Base-by-base conservation (phyloP, 2,888 invertebrate genomes). In the Himalopsyche japonica region DNA sequence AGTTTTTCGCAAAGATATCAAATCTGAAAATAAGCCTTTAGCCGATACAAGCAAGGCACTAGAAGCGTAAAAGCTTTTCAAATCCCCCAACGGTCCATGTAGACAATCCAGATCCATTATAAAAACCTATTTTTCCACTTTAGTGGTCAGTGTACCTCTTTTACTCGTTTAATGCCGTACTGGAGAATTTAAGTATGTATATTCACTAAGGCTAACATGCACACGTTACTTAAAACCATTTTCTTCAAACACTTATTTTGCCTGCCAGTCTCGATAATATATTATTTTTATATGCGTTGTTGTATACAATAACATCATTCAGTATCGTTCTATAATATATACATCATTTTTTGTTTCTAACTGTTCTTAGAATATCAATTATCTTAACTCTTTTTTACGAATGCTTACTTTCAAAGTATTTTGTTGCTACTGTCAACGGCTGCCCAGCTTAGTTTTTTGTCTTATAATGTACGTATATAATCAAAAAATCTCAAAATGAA, bases 81-180 rank as follows among this genome's bases (percentile, higher is more conserved):
- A 70, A 70, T 70, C 30, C 76, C 81, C 70, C 24, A 34, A 43
- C 37, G 43, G 43, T 27, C 49, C 83, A 78, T 64, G 83, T 79
- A 70, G 83, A 83, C 83, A 83, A 80, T 83, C 80, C 64, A 79
- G 70, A 70, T 70, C 79, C 83, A 79, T 83, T 83, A 83, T 83
- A 83, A 83, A 83, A 83, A 83, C 79, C 37, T 80, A 80, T 83
- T 83, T 82, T 83, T 83, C 79, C 83, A 79, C 79, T 80, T 64
- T 57, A 64, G 79, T 49, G 80, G 80, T 37, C 78, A 82, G 34
- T 78, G 78, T 81, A 70, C 43, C 76, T 43, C 77, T 77, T 27
- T 43, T 34, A 24, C 34, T 77, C 77, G 77, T 77, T 37, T 77
- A 77, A 37, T 77, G 77, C 77, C 77, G 24, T 77, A 77, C 77